Evolutionary conservation across 2,888 invertebrate species (phyloP), one percentile per base, ranked within the genome.

Genomic region (Drosophila kokeensis): DNA sequence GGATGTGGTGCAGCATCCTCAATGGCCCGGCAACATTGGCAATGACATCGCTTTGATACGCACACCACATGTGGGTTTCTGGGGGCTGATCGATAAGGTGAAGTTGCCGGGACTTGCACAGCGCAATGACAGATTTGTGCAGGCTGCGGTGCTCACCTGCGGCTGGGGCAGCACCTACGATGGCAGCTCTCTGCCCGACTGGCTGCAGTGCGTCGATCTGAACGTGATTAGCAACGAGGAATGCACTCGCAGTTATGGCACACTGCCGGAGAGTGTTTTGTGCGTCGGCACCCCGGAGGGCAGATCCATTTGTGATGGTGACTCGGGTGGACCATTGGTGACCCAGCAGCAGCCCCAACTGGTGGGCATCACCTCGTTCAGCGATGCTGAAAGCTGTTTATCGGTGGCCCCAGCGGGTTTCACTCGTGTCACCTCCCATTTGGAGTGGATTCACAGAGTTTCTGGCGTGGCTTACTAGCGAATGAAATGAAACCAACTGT

Each of bases 241-340:
- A 91, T 87, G 90, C 81, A 92, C 92, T 0, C 92, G 92, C 69
- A 92, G 91, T 66, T 93, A 93, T 40, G 92, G 92, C 18, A 88
- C 91, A 5, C 67, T 86, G 27, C 69, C 74, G 1, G 77, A 66
- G 27, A 58, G 64, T 32, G 72, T 74, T 0, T 3, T 84, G 8
- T 86, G 86, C 36, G 72, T 79, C 8, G 53, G 29, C 21, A 74
- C 76, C 1, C 61, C 72, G 5, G 53, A 70, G n/a, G 75, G 81
- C 18, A 69, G 59, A 8, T 77, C 79, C 30, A 80, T 82, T 13
- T 85, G 85, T 40, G 64, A 68, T 11, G 87, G 86, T 1, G 85
- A 85, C 54, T 85, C 86, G 0, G 85, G 85, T 2, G 86, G 86
- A 2, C 86, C 85, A 27, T 52, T 85, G 24, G 86, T 82, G 2